Evolutionary conservation across 2,113 vertebrate species (phyloP).

Genomic region (Gasterosteus aculeatus): DNA sequence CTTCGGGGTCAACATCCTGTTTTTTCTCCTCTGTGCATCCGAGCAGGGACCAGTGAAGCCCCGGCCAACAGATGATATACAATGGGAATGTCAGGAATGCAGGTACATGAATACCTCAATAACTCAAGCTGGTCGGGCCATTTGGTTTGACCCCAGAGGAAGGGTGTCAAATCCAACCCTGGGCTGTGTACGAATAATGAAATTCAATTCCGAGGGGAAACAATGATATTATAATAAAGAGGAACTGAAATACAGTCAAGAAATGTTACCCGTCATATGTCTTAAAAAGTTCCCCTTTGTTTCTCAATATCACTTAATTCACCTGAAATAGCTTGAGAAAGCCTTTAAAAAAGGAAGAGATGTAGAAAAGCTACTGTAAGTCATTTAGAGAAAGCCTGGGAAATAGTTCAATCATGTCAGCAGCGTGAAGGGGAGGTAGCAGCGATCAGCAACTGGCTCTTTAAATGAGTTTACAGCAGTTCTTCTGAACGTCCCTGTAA

Average conservation of each 20-base stretch:
- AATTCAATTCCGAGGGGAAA: neutral
- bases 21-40: constrained; percentile 57
- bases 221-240: neutral
- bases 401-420: constrained; percentile 22
- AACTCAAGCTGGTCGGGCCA: constrained; percentile 52
- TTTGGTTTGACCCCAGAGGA: constrained; percentile 47
- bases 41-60: constrained; percentile 50
- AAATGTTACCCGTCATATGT: neutral
- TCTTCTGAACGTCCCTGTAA: constrained; percentile 37
- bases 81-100: constrained; percentile 76
- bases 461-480: constrained; percentile 41
- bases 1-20: constrained; percentile 73
- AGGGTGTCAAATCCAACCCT: constrained; percentile 36
- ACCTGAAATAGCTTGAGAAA: neutral
- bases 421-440: neutral
- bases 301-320: constrained; percentile 11
- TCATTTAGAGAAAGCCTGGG: neutral
- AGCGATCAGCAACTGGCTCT: constrained; percentile 12
- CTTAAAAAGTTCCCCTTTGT: constrained; percentile 22
- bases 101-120: constrained; percentile 71
- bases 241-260: constrained; percentile 15
- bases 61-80: constrained; percentile 57
- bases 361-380: too few species aligned
- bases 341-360: neutral
- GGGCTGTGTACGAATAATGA: neutral